Evolutionary conservation across 2,797 vertebrate species (phyloP), one percentile per base, ranked within the genome.

Genomic region (Catamblyrhynchus diadema): DNA sequence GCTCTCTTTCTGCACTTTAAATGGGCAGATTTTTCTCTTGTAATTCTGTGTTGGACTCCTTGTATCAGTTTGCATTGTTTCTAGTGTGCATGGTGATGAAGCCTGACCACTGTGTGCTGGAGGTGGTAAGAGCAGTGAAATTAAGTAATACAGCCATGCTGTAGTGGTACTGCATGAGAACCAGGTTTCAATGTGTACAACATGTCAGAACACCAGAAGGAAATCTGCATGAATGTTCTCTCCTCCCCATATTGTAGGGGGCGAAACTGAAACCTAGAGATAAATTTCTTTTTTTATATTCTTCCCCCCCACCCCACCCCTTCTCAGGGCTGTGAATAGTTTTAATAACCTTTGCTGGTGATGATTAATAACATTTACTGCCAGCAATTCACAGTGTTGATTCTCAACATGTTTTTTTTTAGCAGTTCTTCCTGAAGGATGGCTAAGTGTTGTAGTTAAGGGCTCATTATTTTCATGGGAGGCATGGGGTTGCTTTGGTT

Each of bases 21-120:
- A 56, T 47, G 64, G 66, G 44, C 80, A 86, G 47, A 94, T 88
- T 94, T 96, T 91, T 90, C 59, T 60, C 59, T 72, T 90, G 61
- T 78, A 83, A 37, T 71, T 85, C 75, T 91, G 14, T 82, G 45
- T 70, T 84, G 59, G 62, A 56, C 51, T 91, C 59, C 54, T 66
- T 91, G 70, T 71, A 57, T 72, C 69, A 12, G 2, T 93, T 91
- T 83, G 84, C 69, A 72, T 66, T 88, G 84, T 79, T 91, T 92
- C 42, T 39, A 44, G 12, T 44, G 39, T 32, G 20, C 45, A 17
- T 7, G 10, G 21, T 45, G 61, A 69, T 48, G 47, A 65, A 72
- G 50, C 27, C 69, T 9, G 2, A 81, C 35, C 30, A 8, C 53
- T 50, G 39, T 41, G 28, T 65, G 14, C 17, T 42, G 41, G 60